Conservation (phyloP, 1,140 invertebrate species). For the Hydropsyche tenuis region DNA sequence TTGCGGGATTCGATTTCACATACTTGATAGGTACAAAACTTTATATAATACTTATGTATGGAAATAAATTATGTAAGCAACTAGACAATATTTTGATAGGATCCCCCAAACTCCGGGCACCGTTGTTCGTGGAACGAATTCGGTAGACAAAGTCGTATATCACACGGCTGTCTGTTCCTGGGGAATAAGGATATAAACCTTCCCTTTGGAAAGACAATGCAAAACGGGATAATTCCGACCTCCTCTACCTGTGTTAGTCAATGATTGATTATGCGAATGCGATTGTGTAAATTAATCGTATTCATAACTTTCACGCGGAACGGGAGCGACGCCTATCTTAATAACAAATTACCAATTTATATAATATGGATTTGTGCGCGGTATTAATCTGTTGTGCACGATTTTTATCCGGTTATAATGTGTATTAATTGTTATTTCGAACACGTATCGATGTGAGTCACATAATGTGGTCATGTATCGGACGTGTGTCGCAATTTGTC, state of each 20-base stretch:
- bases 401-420: too few relatives aligned
- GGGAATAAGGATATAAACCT: conserved; percentile 34
- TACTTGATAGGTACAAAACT: background rate
- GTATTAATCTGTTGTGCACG: too few relatives aligned
- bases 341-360: conserved; percentile 2
- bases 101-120: conserved; percentile 6
- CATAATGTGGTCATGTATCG: background rate
- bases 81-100: conserved; percentile 33
- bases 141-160: conserved; percentile 34
- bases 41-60: background rate
- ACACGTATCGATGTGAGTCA: background rate
- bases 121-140: conserved; percentile 25
- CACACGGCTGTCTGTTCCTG: conserved; percentile 26
- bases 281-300: conserved; percentile 28
- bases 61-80: conserved; percentile 1
- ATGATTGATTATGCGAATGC: conserved; percentile 31
- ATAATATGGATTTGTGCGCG: background rate
- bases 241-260: conserved; percentile 15
- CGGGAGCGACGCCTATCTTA: background rate
- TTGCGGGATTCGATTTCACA: too few relatives aligned
- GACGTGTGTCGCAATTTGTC: background rate
- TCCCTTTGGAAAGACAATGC: conserved; percentile 32
- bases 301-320: conserved; percentile 15
- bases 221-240: conserved; percentile 34
- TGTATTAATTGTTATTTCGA: too few relatives aligned